Percentiles rank a stretch among this genome's conserved stretches.
Evolutionary conservation across 2,888 invertebrate species (phyloP).

Genomic region (Dioctria rufipes): DNA sequence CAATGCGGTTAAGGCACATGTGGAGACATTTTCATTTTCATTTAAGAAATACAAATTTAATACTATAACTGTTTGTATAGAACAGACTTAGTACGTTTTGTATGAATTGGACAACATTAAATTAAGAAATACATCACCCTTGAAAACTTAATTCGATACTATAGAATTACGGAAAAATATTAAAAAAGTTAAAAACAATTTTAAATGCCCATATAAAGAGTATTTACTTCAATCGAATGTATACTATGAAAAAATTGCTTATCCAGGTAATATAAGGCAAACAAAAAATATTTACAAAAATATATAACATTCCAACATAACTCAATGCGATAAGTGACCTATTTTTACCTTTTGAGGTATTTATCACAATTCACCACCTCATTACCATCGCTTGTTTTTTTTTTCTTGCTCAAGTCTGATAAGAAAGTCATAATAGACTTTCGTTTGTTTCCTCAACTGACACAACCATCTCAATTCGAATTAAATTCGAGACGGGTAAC

Average conservation of each 20-base stretch:
- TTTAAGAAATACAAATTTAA: neutral
- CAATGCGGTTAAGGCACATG: neutral
- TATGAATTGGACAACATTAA: no score
- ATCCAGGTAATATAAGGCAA: no score
- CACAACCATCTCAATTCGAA: slow-evolving; percentile 21
- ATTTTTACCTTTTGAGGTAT: slow-evolving; percentile 12
- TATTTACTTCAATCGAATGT: no score
- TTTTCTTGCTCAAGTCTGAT: slow-evolving; percentile 27
- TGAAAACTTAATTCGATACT: neutral
- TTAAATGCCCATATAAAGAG: no score
- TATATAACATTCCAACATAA: no score
- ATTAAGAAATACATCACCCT: neutral
- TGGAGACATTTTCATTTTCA: neutral
- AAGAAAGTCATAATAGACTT: slow-evolving; percentile 21
- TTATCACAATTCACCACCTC: slow-evolving; percentile 27
- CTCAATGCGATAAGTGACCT: neutral
- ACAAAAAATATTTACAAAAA: no score
- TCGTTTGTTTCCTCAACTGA: slow-evolving; percentile 31
- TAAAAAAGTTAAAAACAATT: no score
- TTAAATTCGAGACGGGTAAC: neutral
- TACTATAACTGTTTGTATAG: neutral
- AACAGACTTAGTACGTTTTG: neutral
- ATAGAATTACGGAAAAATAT: slow-evolving; percentile 6
- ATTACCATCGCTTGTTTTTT: slow-evolving; percentile 18
- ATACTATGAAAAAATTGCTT: no score